Percentiles rank a stretch among this genome's conserved stretches.
Conservation (phyloP, 2,113 vertebrate species). For the Neodon shergylaensis region DNA sequence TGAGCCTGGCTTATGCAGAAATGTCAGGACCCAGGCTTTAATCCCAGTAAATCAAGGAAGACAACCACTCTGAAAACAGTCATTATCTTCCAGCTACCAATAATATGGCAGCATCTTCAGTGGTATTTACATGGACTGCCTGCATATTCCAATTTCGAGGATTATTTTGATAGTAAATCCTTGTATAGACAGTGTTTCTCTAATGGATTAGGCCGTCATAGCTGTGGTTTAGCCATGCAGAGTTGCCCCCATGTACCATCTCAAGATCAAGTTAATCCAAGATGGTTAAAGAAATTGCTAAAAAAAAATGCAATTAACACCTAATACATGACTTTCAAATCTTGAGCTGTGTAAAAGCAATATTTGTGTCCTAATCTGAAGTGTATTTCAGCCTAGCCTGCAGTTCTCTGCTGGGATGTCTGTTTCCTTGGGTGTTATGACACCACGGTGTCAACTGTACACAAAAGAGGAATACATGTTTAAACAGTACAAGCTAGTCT, state of each 20-base stretch:
- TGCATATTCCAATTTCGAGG: background rate
- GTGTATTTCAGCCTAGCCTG: background rate
- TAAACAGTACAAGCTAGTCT: background rate
- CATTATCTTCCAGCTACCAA: background rate
- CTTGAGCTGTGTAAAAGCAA: background rate
- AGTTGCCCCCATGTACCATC: background rate
- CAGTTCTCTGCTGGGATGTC: background rate
- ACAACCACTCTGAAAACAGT: background rate
- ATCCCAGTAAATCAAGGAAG: background rate
- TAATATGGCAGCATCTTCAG: background rate
- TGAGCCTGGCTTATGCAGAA: background rate
- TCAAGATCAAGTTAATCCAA: background rate
- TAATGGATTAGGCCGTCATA: background rate
- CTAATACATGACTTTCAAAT: background rate
- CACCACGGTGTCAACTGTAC: background rate
- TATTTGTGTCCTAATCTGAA: conserved; percentile 8
- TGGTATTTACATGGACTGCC: background rate
- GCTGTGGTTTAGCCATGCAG: background rate
- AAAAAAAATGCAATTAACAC: background rate
- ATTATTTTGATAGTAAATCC: background rate
- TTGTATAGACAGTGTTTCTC: background rate
- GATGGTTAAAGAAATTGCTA: background rate
- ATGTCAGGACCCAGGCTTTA: background rate
- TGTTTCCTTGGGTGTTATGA: background rate
- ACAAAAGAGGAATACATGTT: background rate